A percentile compares a stretch with the other conserved stretches of the same genome.
These are phyloP conservation scores for Lateolabrax maculatus DNA, from an alignment of 2,797 vertebrate genomes.

Conservation along the genomic window DNA sequence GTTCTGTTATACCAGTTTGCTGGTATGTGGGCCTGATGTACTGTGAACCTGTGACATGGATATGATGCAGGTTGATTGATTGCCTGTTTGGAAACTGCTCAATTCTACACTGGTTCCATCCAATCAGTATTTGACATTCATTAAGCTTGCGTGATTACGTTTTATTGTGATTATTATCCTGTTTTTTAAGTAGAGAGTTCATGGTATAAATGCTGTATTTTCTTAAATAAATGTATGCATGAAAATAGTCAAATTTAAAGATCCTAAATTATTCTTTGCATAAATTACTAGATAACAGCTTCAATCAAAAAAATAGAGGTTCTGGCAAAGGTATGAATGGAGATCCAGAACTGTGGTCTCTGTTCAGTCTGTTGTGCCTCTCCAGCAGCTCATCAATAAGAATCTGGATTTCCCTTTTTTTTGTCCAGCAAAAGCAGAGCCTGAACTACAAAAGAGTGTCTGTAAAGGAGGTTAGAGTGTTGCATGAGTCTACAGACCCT, in stretches of 20 bases:
- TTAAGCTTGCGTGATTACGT: not conserved
- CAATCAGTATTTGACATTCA: constrained; percentile 1
- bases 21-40: not conserved
- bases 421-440: constrained; percentile 43
- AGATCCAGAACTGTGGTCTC: constrained; percentile 6
- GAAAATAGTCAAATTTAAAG: constrained; percentile 27
- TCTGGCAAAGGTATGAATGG: constrained; percentile 5
- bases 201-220: constrained; percentile 20
- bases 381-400: constrained; percentile 23
- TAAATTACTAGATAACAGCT: constrained; percentile 28
- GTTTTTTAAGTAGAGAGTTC: not conserved
- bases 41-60: not conserved
- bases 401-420: constrained; percentile 32
- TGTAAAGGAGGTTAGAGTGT: constrained; percentile 16
- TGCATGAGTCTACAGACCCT: constrained; percentile 22
- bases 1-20: not conserved
- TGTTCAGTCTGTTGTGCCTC: constrained; percentile 14
- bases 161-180: not conserved
- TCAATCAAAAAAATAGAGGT: not conserved
- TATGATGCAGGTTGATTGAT: constrained; percentile 1
- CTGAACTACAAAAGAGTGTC: constrained; percentile 17
- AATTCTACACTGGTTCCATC: not conserved
- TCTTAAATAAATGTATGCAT: constrained; percentile 17
- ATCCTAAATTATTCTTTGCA: constrained; percentile 22
- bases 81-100: constrained; percentile 12